Conservation (phyloP, 2,113 vertebrate species). For the Tor tambroides region DNA sequence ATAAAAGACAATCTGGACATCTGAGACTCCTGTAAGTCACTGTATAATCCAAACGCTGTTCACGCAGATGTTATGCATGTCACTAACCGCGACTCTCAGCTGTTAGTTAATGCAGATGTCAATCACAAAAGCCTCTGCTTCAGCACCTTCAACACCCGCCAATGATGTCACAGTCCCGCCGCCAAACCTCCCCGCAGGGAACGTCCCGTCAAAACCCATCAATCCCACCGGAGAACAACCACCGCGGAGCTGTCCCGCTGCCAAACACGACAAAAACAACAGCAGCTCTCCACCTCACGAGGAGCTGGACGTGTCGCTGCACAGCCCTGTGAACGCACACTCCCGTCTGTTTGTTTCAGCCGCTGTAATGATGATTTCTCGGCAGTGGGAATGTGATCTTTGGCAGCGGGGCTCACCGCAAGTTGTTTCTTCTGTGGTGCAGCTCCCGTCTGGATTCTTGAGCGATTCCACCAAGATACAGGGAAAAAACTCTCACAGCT, state of each 20-base stretch:
- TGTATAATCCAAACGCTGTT: not conserved
- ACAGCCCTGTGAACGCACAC: slow-evolving; percentile 54
- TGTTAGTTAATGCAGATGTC: not conserved
- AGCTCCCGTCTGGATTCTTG: not conserved
- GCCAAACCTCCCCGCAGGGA: not conserved
- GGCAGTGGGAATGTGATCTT: slow-evolving; percentile 13
- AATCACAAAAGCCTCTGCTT: not conserved
- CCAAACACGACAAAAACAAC: slow-evolving; percentile 58
- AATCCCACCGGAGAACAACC: slow-evolving; percentile 54
- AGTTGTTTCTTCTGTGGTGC: not conserved
- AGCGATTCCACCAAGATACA: not conserved
- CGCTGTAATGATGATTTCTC: slow-evolving; percentile 56
- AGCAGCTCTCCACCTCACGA: slow-evolving; percentile 46
- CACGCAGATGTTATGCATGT: not conserved
- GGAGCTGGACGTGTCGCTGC: slow-evolving; percentile 58
- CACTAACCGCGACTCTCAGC: not conserved
- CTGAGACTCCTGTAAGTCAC: not conserved
- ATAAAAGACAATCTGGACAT: not conserved
- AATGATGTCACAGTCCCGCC: not conserved
- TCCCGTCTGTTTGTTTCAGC: slow-evolving; percentile 32
- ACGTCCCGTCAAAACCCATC: not conserved
- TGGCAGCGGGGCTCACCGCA: slow-evolving; percentile 43
- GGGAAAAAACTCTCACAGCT: not conserved
- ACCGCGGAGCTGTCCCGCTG: slow-evolving; percentile 52
- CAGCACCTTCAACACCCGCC: not conserved